These are phyloP conservation scores for Spicauda simplicius DNA, from an alignment of 2,888 invertebrate species.

Conservation along the genomic window DNA sequence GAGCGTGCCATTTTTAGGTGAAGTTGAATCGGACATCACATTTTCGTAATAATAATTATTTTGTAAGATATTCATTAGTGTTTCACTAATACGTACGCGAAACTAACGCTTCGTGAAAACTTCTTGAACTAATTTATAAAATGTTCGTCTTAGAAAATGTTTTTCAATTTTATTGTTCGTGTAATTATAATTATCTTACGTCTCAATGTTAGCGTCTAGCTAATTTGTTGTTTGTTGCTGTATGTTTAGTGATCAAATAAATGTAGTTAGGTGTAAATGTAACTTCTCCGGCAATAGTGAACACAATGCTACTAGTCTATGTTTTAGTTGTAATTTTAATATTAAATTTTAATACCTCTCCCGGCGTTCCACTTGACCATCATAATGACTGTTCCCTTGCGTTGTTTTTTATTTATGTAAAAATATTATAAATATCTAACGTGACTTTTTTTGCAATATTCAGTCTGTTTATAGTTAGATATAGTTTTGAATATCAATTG, in stretches of 20 bases:
- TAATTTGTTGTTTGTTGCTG: slow-evolving; percentile 61
- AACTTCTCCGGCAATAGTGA: slow-evolving; percentile 53
- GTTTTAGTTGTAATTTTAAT: slow-evolving; percentile 65
- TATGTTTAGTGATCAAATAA: slow-evolving; percentile 48
- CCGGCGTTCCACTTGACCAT: background rate
- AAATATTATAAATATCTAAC: too few species aligned
- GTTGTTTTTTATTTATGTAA: too few species aligned
- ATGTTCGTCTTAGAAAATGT: background rate
- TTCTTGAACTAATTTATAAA: background rate
- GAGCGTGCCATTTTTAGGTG: slow-evolving; percentile 15
- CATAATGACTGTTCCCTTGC: background rate
- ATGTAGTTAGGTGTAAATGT: slow-evolving; percentile 38
- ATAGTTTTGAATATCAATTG: too few species aligned
- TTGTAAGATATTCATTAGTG: background rate
- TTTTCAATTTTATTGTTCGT: background rate
- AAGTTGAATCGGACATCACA: slow-evolving; percentile 32
- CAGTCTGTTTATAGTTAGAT: too few species aligned
- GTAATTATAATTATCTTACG: background rate
- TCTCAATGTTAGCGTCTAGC: slow-evolving; percentile 56
- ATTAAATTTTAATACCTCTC: slow-evolving; percentile 64
- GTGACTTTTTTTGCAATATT: too few species aligned
- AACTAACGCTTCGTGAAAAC: slow-evolving; percentile 7
- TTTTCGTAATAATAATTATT: slow-evolving; percentile 31
- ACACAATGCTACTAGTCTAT: slow-evolving; percentile 78
- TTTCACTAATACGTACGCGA: background rate